Conservation (phyloP, 2,797 vertebrate genomes). For the Florisuga fusca region DNA sequence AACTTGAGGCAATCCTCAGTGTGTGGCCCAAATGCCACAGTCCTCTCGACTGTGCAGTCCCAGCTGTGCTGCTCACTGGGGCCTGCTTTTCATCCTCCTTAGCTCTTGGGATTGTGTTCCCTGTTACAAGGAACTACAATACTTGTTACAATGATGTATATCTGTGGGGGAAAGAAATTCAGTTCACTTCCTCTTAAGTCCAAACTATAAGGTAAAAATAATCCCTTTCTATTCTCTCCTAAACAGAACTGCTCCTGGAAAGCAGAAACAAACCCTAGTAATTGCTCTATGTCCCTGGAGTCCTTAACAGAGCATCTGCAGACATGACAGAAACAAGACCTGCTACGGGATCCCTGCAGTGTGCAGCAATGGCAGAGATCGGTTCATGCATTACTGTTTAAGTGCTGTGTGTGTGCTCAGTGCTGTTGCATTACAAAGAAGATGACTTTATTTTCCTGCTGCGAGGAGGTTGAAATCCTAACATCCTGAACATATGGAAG, state of each 20-base stretch:
- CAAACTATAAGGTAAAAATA: constrained; percentile 64
- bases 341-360: constrained; percentile 55
- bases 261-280: constrained; percentile 74
- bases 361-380: constrained; percentile 51
- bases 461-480: constrained; percentile 63
- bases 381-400: constrained; percentile 33
- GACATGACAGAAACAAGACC: constrained; percentile 70
- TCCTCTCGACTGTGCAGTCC: not conserved
- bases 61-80: not conserved
- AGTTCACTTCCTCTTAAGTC: constrained; percentile 25
- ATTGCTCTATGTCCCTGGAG: constrained; percentile 71
- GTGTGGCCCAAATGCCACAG: not conserved
- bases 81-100: not conserved
- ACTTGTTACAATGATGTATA: not conserved
- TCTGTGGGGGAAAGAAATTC: constrained; percentile 13
- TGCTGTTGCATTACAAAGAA: constrained; percentile 56
- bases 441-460: constrained; percentile 60
- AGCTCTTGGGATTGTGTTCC: not conserved
- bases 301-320: constrained; percentile 71
- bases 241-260: constrained; percentile 76
- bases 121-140: not conserved
- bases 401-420: constrained; percentile 46
- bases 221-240: constrained; percentile 74
- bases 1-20: not conserved
- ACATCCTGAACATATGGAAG: constrained; percentile 52